A percentile compares a stretch with the other conserved stretches of the same genome.
phyloP scores from a whole-genome alignment of 30 jellyfish, hydroid and myxozoan species.

The Morbakka virulenta region DNA sequence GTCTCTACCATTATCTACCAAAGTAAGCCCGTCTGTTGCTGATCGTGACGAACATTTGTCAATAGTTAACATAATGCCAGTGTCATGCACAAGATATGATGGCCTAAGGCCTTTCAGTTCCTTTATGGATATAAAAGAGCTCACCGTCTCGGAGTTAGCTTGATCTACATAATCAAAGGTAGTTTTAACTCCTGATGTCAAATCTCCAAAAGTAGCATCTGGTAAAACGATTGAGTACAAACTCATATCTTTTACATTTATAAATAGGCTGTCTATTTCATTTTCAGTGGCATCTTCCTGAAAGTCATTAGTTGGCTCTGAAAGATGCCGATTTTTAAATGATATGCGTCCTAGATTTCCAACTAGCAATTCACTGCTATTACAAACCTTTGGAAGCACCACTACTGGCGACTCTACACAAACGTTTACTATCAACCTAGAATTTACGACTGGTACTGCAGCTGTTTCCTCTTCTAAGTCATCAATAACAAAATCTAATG shows the following conservation, averaged over 20 bases:
- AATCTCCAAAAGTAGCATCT: slow-evolving; percentile 10
- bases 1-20: slow-evolving; percentile 1
- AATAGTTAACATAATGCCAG: neutral
- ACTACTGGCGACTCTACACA: slow-evolving; percentile 88
- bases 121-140: no score
- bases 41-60: neutral
- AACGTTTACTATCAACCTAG: neutral
- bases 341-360: slow-evolving; percentile 88
- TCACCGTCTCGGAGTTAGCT: neutral
- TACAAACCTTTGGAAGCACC: slow-evolving; percentile 64
- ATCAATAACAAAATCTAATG: slow-evolving; percentile 6
- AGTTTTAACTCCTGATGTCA: neutral
- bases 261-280: slow-evolving; percentile 58
- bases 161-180: slow-evolving; percentile 50
- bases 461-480: neutral
- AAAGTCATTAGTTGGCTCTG: neutral
- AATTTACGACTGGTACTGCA: neutral
- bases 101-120: neutral
- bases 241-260: slow-evolving; percentile 61
- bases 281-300: slow-evolving; percentile 1
- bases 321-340: slow-evolving; percentile 45
- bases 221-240: slow-evolving; percentile 48
- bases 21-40: slow-evolving; percentile 13
- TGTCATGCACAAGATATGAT: neutral
- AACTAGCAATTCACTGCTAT: slow-evolving; percentile 68